phyloP scores from a whole-genome alignment of 1,140 invertebrate genomes.

The Chrysomallon squamiferum region DNA sequence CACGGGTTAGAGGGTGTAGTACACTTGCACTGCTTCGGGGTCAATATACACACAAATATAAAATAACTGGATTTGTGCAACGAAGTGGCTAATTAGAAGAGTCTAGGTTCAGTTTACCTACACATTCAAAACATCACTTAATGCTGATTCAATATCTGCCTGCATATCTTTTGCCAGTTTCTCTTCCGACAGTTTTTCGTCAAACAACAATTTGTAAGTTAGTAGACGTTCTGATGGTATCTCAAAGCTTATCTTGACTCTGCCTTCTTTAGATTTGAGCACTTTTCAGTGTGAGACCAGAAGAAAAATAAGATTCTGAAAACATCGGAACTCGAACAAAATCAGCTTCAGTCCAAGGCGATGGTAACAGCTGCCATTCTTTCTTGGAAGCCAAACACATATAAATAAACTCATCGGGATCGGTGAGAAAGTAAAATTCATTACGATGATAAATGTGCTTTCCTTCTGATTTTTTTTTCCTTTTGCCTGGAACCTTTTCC shows the following conservation, averaged over 20 bases:
- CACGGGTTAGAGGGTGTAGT: too few relatives aligned
- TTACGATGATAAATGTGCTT: slow-evolving; percentile 17
- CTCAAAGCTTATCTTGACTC: neutral
- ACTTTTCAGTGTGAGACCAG: slow-evolving; percentile 12
- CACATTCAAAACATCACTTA: too few relatives aligned
- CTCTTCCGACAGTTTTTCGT: slow-evolving; percentile 10
- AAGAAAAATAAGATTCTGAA: slow-evolving; percentile 21
- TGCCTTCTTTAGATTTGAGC: neutral
- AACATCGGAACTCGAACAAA: slow-evolving; percentile 27
- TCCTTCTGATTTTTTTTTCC: neutral
- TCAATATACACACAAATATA: too few relatives aligned
- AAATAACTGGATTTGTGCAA: too few relatives aligned
- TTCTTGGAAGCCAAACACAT: slow-evolving; percentile 30
- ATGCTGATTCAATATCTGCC: too few relatives aligned
- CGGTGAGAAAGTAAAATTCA: slow-evolving; percentile 51
- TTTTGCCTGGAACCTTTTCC: neutral
- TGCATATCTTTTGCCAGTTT: neutral
- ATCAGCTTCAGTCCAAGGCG: slow-evolving; percentile 27
- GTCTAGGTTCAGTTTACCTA: too few relatives aligned
- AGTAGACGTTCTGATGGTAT: neutral
- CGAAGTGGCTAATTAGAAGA: too few relatives aligned
- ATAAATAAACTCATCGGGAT: slow-evolving; percentile 41
- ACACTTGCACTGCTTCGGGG: too few relatives aligned
- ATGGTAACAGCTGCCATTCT: slow-evolving; percentile 42
- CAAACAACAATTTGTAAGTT: slow-evolving; percentile 15